Evolutionary conservation across 2,113 vertebrate genomes (phyloP).

Genomic region (Manacus vitellinus): DNA sequence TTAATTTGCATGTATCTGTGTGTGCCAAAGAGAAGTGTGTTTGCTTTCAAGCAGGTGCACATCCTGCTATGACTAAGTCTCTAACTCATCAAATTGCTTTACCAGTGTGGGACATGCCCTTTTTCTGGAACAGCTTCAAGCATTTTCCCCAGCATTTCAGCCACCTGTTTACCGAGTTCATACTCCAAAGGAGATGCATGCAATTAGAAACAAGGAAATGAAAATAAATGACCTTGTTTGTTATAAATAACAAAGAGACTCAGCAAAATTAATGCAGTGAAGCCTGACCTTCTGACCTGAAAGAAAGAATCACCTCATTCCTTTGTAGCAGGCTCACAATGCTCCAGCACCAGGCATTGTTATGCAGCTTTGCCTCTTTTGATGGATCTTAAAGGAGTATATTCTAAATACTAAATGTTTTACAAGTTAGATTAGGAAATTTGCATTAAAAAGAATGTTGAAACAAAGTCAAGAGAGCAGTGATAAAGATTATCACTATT

Average conservation of each 20-base stretch:
- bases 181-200: conserved; percentile 74
- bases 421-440: conserved; percentile 74
- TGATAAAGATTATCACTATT: conserved; percentile 13
- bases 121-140: conserved; percentile 71
- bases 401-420: conserved; percentile 79
- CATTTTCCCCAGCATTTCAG: conserved; percentile 72
- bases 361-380: conserved; percentile 61
- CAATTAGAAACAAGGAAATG: conserved; percentile 81
- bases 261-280: conserved; percentile 78
- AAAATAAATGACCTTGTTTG: conserved; percentile 84
- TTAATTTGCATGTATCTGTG: conserved; percentile 69
- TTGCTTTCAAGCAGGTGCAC: conserved; percentile 77
- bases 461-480: conserved; percentile 46
- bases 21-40: conserved; percentile 62
- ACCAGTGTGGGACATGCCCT: conserved; percentile 71
- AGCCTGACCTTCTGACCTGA: conserved; percentile 78
- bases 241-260: conserved; percentile 82
- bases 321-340: conserved; percentile 73
- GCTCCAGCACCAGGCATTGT: conserved; percentile 67
- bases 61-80: conserved; percentile 73
- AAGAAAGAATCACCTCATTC: conserved; percentile 76
- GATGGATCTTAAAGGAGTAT: conserved; percentile 64
- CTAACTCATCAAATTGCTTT: conserved; percentile 74
- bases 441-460: conserved; percentile 53
- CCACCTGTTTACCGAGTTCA: conserved; percentile 82